Conservation (phyloP, 2,888 invertebrate genomes). For the Torymus tubicola region DNA sequence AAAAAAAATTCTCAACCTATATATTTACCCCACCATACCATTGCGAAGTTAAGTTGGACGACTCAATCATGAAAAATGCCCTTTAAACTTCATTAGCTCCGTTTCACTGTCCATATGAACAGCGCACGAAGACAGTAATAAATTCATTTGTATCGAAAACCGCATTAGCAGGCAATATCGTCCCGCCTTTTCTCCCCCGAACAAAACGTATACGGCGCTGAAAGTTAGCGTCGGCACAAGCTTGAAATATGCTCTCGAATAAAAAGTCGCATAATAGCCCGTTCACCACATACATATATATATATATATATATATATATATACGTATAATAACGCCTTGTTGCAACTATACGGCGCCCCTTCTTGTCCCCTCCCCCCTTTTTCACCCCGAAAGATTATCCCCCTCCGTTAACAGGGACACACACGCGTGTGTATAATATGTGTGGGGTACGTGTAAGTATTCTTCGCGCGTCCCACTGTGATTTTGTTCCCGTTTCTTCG, state of each 20-base stretch:
- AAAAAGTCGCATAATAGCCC: constrained; percentile 44
- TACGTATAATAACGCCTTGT: neutral
- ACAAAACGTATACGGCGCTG: neutral
- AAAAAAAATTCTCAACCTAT: too few species aligned
- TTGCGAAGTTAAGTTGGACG: too few species aligned
- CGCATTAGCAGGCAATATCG: constrained; percentile 46
- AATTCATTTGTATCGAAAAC: constrained; percentile 52
- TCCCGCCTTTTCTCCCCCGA: neutral
- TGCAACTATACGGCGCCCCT: constrained; percentile 2
- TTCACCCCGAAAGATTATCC: constrained; percentile 50
- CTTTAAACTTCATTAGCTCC: constrained; percentile 49
- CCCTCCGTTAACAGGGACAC: constrained; percentile 27
- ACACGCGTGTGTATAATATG: constrained; percentile 11
- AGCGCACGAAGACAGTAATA: constrained; percentile 10
- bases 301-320: too few species aligned
- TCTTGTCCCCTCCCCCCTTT: neutral
- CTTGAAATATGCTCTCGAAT: constrained; percentile 41
- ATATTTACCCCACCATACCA: too few species aligned
- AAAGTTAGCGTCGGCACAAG: constrained; percentile 18
- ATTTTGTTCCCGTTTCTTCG: constrained; percentile 51
- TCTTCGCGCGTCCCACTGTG: constrained; percentile 51
- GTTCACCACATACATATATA: neutral
- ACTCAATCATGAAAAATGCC: constrained; percentile 35
- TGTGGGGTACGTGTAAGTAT: constrained; percentile 1
- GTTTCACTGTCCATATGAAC: constrained; percentile 12